Evolutionary conservation across 2,888 invertebrate genomes (phyloP).

Genomic region (Pammene fasciana): DNA sequence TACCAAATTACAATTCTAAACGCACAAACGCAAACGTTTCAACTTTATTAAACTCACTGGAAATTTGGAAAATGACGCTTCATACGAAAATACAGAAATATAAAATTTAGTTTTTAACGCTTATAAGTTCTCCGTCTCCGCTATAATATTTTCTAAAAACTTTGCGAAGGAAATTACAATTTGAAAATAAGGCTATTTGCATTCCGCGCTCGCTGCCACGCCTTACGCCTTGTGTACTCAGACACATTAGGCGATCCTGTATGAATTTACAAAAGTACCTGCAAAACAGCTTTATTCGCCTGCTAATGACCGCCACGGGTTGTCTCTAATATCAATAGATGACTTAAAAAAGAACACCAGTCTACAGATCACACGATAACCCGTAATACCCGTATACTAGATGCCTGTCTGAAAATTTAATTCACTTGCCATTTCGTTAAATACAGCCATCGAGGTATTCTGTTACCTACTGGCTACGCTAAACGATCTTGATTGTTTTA

Average conservation of each 20-base stretch:
- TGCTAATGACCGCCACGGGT: constrained; percentile 36
- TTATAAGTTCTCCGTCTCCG: constrained; percentile 41
- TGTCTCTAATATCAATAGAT: constrained; percentile 28
- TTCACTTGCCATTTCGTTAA: constrained; percentile 18
- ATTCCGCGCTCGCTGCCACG: constrained; percentile 50
- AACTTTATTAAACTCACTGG: constrained; percentile 14
- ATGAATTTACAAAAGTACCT: constrained; percentile 52
- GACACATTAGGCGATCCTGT: constrained; percentile 53
- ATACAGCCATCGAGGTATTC: constrained; percentile 32
- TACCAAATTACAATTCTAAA: not conserved
- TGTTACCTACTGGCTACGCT: constrained; percentile 27
- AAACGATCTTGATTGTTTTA: constrained; percentile 36
- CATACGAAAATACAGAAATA: constrained; percentile 2
- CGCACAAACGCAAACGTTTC: not conserved
- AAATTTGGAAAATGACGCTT: not conserved
- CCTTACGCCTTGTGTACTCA: constrained; percentile 51
- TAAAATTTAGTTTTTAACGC: constrained; percentile 30
- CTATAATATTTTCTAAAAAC: constrained; percentile 46
- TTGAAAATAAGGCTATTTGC: constrained; percentile 58
- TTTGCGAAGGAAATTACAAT: constrained; percentile 54
- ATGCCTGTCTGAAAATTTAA: constrained; percentile 10
- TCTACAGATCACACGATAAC: constrained; percentile 3
- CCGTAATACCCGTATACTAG: constrained; percentile 4
- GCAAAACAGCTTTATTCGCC: constrained; percentile 42
- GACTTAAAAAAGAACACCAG: constrained; percentile 19